Evolutionary conservation across 2,888 invertebrate species (phyloP), one percentile per base, ranked within the genome.

Genomic region (Hydrotaea cyrtoneurina): DNA sequence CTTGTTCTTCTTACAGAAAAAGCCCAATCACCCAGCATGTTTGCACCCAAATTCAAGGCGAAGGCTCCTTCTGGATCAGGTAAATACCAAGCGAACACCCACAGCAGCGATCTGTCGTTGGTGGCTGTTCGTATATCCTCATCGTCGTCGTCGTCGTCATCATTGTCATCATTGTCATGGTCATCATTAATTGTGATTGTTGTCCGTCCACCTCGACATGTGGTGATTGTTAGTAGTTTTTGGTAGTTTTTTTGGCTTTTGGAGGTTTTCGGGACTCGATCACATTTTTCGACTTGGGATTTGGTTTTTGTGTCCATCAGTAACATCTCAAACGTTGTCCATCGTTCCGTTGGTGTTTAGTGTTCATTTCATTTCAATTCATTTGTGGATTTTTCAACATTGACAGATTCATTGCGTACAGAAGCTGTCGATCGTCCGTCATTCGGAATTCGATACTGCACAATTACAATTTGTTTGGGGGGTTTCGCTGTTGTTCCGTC

Each of bases 1-100:
- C 93, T 95, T 31, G 7, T 31, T 31, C 7, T 31, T 94, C 7
- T 31, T 94, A 87, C 95, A 95, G 95, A 95, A 87, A 87, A 87
- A 79, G 86, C 87, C 92, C 85, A 86, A 79, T 86, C 88, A 26
- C 93, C 94, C 92, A 94, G 94, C 93, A 95, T 95, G 95, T 94
- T 96, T 91, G 94, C 95, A 88, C 96, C 96, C 88, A 96, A 95
- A 92, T 97, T 96, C 94, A 96, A 96, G 93, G 96, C 96, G 89
- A 96, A 95, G 91, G 95, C 96, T 89, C 94, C 95, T 64, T 82
- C 88, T 77, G 91, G 91, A 87, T 87, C 91, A 91, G 91, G 91
- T 91, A 91, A 90, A 88, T 83, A 77, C 11, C 23, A 15, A 17
- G 2, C 31, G 31, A 39, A 8, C 39, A 39, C 57, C 21, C 3